Evolutionary conservation across 2,888 invertebrate genomes (phyloP).

Genomic region (Portevinia maculata): DNA sequence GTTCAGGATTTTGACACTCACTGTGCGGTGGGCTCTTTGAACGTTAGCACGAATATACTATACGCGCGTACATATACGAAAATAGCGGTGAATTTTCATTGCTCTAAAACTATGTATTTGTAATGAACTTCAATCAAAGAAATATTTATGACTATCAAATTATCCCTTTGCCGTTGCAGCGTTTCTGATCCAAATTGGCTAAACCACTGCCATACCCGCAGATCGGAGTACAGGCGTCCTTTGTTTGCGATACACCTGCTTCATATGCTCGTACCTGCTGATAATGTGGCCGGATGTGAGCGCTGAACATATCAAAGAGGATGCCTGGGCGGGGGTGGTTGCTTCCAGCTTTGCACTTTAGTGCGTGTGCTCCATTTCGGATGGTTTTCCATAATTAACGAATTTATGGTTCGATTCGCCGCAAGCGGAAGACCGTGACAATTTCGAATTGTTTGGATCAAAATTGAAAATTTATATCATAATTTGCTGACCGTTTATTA

Average conservation of each 20-base stretch:
- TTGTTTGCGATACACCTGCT: conserved; percentile 40
- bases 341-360: not conserved
- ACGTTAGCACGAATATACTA: no score
- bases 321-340: not conserved
- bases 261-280: no score
- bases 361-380: not conserved
- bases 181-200: not conserved
- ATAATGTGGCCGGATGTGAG: conserved; percentile 16
- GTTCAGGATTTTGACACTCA: conserved; percentile 7
- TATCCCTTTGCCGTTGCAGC: conserved; percentile 29
- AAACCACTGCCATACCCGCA: conserved; percentile 8
- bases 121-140: conserved; percentile 71
- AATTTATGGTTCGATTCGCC: conserved; percentile 42
- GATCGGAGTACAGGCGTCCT: not conserved
- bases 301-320: conserved; percentile 40
- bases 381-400: conserved; percentile 59
- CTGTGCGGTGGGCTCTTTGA: not conserved
- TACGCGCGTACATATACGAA: not conserved
- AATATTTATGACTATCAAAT: conserved; percentile 68
- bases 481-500: conserved; percentile 23
- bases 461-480: conserved; percentile 61
- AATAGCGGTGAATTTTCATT: conserved; percentile 41
- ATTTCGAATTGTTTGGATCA: conserved; percentile 8
- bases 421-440: not conserved
- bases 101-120: conserved; percentile 59